Percentiles rank a stretch among this genome's conserved stretches.
Evolutionary conservation across 1,140 invertebrate species (phyloP).

Genomic region (Brachystomella parvula): DNA sequence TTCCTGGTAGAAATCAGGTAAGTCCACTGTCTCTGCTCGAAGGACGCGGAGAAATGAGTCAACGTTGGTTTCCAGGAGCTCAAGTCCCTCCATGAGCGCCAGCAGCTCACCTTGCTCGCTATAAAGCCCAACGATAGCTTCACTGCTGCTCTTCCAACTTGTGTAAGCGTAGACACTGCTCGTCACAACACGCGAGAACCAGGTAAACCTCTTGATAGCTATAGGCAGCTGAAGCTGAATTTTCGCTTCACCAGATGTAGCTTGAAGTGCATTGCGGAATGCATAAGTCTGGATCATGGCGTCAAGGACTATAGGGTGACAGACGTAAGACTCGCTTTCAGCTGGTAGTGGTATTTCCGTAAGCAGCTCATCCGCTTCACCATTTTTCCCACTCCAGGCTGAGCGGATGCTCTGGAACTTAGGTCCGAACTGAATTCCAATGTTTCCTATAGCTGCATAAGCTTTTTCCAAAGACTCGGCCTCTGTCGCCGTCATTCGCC

Average conservation of each 20-base stretch:
- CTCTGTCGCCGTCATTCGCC: neutral
- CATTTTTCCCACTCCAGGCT: neutral
- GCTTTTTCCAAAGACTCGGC: neutral
- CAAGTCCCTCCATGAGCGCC: constrained; percentile 14
- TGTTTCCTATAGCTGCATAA: neutral
- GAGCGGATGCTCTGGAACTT: constrained; percentile 13
- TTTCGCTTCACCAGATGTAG: neutral
- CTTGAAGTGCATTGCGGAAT: neutral
- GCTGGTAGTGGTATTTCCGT: constrained; percentile 4
- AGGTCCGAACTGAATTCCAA: neutral
- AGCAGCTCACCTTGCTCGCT: constrained; percentile 5
- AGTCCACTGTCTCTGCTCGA: neutral
- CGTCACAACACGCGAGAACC: neutral
- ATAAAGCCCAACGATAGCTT: neutral
- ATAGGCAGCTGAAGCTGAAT: constrained; percentile 9
- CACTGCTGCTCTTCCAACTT: neutral
- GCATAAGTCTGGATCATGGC: constrained; percentile 14
- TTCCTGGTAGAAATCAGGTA: constrained; percentile 10
- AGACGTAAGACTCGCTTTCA: constrained; percentile 6
- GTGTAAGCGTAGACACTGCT: neutral
- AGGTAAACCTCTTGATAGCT: neutral
- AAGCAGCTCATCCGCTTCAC: constrained; percentile 1
- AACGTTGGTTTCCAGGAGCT: neutral
- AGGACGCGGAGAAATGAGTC: constrained; percentile 1
- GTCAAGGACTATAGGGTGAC: constrained; percentile 11